Evolutionary conservation across 2,113 vertebrate genomes (phyloP).

Genomic region (Heliornis fulica): DNA sequence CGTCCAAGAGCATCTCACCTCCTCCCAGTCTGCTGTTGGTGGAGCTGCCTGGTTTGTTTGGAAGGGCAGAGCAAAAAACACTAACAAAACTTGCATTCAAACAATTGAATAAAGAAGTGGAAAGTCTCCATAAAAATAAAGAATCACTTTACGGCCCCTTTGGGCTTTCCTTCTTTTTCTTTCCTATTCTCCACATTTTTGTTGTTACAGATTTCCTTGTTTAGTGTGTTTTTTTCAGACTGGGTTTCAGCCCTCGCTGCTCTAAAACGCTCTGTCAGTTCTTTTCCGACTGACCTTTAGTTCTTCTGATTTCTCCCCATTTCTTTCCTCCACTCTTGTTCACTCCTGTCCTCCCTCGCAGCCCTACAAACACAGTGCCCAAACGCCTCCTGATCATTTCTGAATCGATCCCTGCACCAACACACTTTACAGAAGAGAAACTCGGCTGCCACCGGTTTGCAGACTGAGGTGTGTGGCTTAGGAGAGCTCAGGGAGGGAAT

Average conservation of each 20-base stretch:
- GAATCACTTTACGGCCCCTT: neutral
- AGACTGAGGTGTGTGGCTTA: neutral
- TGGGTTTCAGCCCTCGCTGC: neutral
- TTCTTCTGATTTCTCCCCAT: neutral
- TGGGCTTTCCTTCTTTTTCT: neutral
- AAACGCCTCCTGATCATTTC: neutral
- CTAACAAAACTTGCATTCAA: conserved; percentile 8
- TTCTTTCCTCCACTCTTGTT: neutral
- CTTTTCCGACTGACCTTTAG: neutral
- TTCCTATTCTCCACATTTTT: neutral
- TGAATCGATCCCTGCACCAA: neutral
- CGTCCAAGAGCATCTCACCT: neutral
- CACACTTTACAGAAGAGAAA: accelerated
- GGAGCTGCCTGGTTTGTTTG: neutral
- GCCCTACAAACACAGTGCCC: neutral
- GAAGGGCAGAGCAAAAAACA: neutral
- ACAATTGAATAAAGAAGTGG: neutral
- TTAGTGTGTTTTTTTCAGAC: neutral
- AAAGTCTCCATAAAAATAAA: neutral
- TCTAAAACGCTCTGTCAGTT: neutral
- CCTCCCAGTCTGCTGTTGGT: neutral
- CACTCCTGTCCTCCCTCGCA: neutral
- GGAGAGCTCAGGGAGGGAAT: neutral
- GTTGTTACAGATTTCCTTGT: neutral
- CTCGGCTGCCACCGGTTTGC: neutral